phyloP scores from a whole-genome alignment of 2,888 invertebrate genomes.

The Catocala sponsa region DNA sequence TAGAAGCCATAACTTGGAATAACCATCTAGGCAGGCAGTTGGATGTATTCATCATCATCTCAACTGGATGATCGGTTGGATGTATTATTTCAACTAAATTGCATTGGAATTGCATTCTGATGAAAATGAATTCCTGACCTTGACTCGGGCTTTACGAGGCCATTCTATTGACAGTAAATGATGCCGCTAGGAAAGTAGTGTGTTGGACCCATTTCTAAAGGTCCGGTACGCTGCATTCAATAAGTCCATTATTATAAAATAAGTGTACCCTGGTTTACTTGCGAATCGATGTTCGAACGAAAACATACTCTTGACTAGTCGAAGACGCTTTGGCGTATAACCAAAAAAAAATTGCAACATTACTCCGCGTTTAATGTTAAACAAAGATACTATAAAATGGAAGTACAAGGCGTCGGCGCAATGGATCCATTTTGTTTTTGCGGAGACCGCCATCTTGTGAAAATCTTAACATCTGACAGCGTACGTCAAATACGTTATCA shows the following conservation, averaged over 20 bases:
- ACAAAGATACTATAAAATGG: slow-evolving; percentile 74
- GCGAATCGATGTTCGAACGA: slow-evolving; percentile 29
- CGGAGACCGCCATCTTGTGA: slow-evolving; percentile 5
- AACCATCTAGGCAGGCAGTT: too few species aligned
- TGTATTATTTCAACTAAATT: too few species aligned
- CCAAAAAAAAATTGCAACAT: slow-evolving; percentile 64
- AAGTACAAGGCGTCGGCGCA: slow-evolving; percentile 66
- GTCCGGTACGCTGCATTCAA: too few species aligned
- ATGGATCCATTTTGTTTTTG: slow-evolving; percentile 20
- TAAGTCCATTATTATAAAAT: too few species aligned
- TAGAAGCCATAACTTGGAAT: too few species aligned
- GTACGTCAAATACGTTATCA: slow-evolving; percentile 21
- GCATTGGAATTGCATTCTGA: too few species aligned
- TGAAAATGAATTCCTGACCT: too few species aligned
- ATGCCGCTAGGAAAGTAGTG: background rate
- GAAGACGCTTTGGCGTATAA: slow-evolving; percentile 49
- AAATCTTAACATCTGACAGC: slow-evolving; percentile 1
- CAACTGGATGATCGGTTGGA: too few species aligned
- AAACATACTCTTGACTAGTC: slow-evolving; percentile 42
- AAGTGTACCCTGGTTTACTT: too few species aligned
- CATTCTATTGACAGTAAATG: too few species aligned
- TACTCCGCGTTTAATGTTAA: slow-evolving; percentile 77
- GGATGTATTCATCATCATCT: too few species aligned
- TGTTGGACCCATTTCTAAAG: background rate
- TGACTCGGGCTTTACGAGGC: background rate